These are phyloP conservation scores for Taenioides sp. DNA, from an alignment of 2,797 vertebrate genomes.

Conservation along the genomic window DNA sequence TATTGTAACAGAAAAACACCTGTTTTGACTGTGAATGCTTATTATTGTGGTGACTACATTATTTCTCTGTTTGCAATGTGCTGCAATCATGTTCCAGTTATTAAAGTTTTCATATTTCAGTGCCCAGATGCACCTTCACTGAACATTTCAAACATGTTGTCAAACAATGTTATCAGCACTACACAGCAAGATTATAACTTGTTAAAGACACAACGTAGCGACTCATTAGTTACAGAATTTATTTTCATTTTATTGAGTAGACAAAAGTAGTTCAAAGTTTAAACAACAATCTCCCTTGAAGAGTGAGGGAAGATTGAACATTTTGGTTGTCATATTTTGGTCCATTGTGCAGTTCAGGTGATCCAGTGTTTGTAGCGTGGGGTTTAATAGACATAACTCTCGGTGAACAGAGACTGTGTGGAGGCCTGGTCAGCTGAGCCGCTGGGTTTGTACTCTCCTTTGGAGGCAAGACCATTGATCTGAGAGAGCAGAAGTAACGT, in stretches of 20 bases:
- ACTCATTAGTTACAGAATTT: conserved; percentile 52
- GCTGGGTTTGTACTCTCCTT: conserved; percentile 86
- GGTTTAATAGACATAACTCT: conserved; percentile 88
- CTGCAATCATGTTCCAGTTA: not conserved
- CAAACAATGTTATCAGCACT: not conserved
- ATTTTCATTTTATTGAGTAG: conserved; percentile 51
- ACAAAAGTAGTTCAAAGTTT: conserved; percentile 50
- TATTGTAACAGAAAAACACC: not conserved
- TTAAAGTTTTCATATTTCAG: not conserved
- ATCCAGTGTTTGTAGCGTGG: conserved; percentile 20
- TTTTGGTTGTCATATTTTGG: conserved; percentile 48
- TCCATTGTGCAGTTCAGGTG: conserved; percentile 33
- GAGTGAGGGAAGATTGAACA: conserved; percentile 3
- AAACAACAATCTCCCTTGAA: conserved; percentile 15
- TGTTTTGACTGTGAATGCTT: not conserved
- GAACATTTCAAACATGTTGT: not conserved
- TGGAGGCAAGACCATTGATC: conserved; percentile 90
- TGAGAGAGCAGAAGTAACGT: conserved; percentile 53
- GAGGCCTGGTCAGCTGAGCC: conserved; percentile 82
- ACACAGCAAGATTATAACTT: not conserved
- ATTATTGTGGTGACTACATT: not conserved
- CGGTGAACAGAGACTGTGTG: conserved; percentile 88
- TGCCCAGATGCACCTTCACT: not conserved
- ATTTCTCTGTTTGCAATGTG: not conserved
- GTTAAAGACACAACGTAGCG: conserved; percentile 8